A percentile compares a stretch with the other conserved stretches of the same genome.
Conservation (phyloP, 2,113 vertebrate genomes). For the Tychaedon coryphoeus region DNA sequence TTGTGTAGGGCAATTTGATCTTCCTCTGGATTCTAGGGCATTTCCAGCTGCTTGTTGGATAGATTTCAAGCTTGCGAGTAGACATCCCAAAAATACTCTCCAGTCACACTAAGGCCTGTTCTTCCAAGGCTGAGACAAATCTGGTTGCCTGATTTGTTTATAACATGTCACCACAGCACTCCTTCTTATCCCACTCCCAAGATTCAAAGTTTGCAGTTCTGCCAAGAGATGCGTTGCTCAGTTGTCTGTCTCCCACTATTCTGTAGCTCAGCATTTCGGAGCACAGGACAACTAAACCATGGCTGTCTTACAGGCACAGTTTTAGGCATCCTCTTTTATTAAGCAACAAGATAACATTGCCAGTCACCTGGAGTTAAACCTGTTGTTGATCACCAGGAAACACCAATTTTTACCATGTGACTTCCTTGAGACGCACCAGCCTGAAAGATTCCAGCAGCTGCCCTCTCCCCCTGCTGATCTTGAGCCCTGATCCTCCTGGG, state of each 20-base stretch:
- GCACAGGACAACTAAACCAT: not conserved
- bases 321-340: not conserved
- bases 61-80: not conserved
- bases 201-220: not conserved
- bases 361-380: not conserved
- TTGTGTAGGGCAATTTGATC: not conserved
- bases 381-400: not conserved
- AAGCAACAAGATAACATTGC: not conserved
- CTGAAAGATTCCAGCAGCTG: not conserved
- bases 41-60: not conserved
- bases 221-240: not conserved
- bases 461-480: not conserved
- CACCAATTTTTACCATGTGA: not conserved
- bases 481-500: not conserved
- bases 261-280: not conserved
- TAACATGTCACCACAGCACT: not conserved
- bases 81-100: not conserved
- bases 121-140: not conserved
- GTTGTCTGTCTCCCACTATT: not conserved
- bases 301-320: not conserved
- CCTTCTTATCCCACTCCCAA: not conserved
- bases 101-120: not conserved
- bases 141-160: not conserved
- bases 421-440: not conserved
- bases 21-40: not conserved